Base-by-base conservation (phyloP, 2,888 invertebrate genomes). In the Conomelus anceps region DNA sequence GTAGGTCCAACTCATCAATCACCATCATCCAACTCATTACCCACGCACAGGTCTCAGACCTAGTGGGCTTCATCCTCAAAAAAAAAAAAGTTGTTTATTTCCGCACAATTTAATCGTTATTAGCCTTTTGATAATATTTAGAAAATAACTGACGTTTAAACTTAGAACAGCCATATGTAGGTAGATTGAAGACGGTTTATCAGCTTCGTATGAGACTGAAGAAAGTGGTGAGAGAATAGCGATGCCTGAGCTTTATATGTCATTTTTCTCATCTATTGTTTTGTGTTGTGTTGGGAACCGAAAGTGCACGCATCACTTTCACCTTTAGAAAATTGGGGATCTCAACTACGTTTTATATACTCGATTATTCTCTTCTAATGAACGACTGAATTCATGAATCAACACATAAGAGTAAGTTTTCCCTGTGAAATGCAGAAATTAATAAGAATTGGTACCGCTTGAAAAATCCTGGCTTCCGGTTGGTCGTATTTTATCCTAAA, bases 221-320 rank as follows among this genome's bases (percentile, higher is more conserved):
- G 86, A 86, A 86, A 86, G 86, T 29, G 24, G 86, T 86, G 86
- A 86, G 86, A 86, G 24, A 86, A 86, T 86, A 17, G 7, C 1
- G 24, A 4, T 86, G 86, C 24, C 29, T 22, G 22, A 23, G 24
- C 86, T 86, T 86, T 26, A 29, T 86, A 22, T 24, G 29, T 86
- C 29, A 23, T 86, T 86, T 86, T 86, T 86, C 86, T 86, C 86
- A 86, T 86, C 9, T 23, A 86, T 86, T 86, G 86, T 86, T 26
- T 22, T 22, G 24, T 86, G n/a, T 86, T 22, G n/a, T 86, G 26
- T 26, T 86, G 86, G 29, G 86, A 86, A 86, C 86, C n/a, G 86
- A 86, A 86, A 86, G 86, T 86, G 86, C 22, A 86, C 29, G 24
- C 86, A 24, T 86, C 29, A 86, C 86, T 86, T 86, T 86, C 86